Evolutionary conservation across 2,797 vertebrate genomes (phyloP).

Genomic region (Petrocephalus sullivani): DNA sequence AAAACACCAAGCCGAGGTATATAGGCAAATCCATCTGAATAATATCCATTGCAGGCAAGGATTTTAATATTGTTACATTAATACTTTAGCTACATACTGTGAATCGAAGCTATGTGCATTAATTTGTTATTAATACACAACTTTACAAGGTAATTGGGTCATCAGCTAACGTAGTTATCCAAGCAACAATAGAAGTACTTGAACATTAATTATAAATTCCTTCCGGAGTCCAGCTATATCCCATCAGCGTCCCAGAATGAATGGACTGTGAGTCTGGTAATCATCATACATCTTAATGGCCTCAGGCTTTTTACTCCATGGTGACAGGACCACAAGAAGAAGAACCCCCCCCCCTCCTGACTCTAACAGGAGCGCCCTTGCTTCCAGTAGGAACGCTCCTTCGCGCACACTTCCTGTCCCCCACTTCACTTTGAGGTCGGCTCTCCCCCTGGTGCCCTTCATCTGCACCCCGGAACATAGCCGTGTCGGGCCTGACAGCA

Average conservation of each 20-base stretch:
- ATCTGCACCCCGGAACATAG: background rate
- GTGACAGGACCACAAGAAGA: background rate
- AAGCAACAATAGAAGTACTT: background rate
- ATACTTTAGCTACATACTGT: background rate
- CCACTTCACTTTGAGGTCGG: background rate
- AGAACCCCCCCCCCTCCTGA: background rate
- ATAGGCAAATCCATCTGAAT: background rate
- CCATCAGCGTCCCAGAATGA: background rate
- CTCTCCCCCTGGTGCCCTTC: background rate
- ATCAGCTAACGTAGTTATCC: background rate
- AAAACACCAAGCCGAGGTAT: background rate
- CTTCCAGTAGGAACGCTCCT: background rate
- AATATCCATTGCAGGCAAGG: background rate
- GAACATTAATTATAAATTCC: background rate
- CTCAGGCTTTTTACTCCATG: background rate
- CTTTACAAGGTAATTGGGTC: background rate
- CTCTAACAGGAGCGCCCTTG: background rate
- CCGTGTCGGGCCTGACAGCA: background rate
- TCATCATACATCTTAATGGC: conserved; percentile 4
- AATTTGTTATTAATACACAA: background rate
- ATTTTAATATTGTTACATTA: background rate
- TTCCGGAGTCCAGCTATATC: background rate
- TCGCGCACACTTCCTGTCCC: background rate
- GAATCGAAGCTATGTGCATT: background rate
- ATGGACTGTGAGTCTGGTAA: background rate